These are phyloP conservation scores for Nephrocerus scutellatus DNA, from an alignment of 2,888 invertebrate genomes.

Conservation along the genomic window DNA sequence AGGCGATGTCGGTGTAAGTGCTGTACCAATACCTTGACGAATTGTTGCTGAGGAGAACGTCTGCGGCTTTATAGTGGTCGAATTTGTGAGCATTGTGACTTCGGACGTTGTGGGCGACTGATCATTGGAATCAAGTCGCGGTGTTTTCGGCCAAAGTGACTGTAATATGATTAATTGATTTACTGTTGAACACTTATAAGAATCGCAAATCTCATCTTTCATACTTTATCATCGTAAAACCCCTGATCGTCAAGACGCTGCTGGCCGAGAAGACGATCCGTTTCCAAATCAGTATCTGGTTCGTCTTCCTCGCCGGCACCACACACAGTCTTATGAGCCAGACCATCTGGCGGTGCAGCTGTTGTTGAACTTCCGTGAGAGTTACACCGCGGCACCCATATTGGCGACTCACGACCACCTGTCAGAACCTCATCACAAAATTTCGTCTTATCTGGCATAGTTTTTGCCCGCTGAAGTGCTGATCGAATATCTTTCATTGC, in stretches of 20 bases:
- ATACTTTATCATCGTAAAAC: constrained; percentile 67
- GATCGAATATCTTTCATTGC: constrained; percentile 79
- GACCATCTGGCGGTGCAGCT: constrained; percentile 19
- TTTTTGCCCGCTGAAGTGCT: constrained; percentile 55
- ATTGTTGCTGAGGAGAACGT: constrained; percentile 43
- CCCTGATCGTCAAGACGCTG: constrained; percentile 88
- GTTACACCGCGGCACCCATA: constrained; percentile 42
- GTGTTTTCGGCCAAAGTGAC: constrained; percentile 35
- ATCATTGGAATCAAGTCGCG: constrained; percentile 30
- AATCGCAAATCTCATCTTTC: too few species aligned
- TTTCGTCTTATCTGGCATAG: constrained; percentile 44
- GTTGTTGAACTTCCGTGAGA: constrained; percentile 23
- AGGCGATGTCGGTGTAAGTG: constrained; percentile 40
- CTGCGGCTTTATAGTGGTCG: constrained; percentile 34
- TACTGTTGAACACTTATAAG: too few species aligned
- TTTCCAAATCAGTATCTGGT: constrained; percentile 96
- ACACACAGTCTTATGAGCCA: constrained; percentile 27
- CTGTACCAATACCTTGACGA: constrained; percentile 45
- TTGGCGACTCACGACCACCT: constrained; percentile 41
- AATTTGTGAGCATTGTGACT: constrained; percentile 29
- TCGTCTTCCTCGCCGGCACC: constrained; percentile 58
- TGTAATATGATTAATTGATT: constrained; percentile 13
- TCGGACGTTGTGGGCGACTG: constrained; percentile 30
- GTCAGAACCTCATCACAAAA: constrained; percentile 42
- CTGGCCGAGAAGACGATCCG: constrained; percentile 90